Base-by-base conservation (phyloP, 2,113 vertebrate genomes). In the Pseudopipra pipra region DNA sequence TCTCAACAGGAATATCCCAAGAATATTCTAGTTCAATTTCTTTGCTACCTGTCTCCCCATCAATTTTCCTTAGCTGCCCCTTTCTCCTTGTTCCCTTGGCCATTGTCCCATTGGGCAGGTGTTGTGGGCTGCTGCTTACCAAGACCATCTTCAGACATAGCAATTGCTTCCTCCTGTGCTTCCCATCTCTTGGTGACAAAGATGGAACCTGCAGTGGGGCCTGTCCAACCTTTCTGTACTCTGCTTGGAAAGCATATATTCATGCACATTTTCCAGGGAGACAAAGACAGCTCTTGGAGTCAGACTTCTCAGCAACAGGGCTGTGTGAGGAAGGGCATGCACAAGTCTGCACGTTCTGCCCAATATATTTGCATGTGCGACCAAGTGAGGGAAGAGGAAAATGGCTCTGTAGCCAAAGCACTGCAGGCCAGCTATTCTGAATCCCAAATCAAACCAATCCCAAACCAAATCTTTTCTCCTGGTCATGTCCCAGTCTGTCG, bases 131-230 rank as follows among this genome's bases (percentile, higher is more conserved):
- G 30, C 58, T 2, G 1, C 39, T 79, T 75, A 74, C 16, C 43
- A 73, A 85, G 88, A 67, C 18, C 11, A 10, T 39, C 49, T 72
- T 79, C 67, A 88, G 39, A 79, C 35, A 82, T 6, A 58, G 16
- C 11, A 58, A 11, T 67, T 4, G 0, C 13, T 84, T 49, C 43
- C 43, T 83, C 12, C 31, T 61, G 37, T 52, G 8, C 11, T 87
- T 82, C 44, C 24, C 25, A 63, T 8, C 8, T 85, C 51, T 67
- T 63, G 33, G 22, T 31, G 20, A 67, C 10, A 9, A 68, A 67
- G 49, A 56, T 0, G 1, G 41, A 30, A 3, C 25, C 25, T 2
- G 0, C 3, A 1, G 25, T 11, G 2, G 20, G 25, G 7, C 20
- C 35, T 80, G 17, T n/a, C 15, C 13, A 27, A 20, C 6, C 28